Evolutionary conservation across 2,888 invertebrate genomes (phyloP), one percentile per base, ranked within the genome.

Genomic region (Catocala fraxini): DNA sequence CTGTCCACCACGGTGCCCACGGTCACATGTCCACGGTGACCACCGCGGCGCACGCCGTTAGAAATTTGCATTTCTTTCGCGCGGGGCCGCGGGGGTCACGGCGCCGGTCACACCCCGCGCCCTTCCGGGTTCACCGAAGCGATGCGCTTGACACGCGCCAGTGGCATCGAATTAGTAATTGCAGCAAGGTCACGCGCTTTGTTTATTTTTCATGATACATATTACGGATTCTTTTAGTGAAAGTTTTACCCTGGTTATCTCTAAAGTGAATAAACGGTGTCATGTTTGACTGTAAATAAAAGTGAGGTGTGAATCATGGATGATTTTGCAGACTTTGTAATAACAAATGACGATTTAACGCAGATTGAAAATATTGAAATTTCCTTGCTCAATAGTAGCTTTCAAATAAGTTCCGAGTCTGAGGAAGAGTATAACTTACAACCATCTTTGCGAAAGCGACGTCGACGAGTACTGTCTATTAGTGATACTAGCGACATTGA

Each of bases 361-460:
- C 12, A 54, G 54, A 45, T 54, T 54, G 45, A n/a, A 45, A 45
- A 54, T 34, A 49, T 49, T 10, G 49, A 33, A 49, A 34, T 49
- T 53, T 53, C 47, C 33, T 59, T 59, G 53, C 53, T 59, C 46
- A 59, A 59, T 52, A 59, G 33, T 52, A 58, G 52, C 42, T 58
- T 58, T 58, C 51, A 57, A 25, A 5, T 58, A 51, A 51, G 43
- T 35, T 52, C 46, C 5, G 46, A 52, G 43, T 51, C 51, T 43
- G 57, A 57, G 42, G 51, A 51, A 39, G 35, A 47, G 11, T 52
- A 53, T 51, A 9, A 53, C 15, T 46, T 39, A 52, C 52, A 51
- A 51, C 53, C 59, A 46, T 46, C 39, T 43, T 51, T 45, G 46
- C 58, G 59, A 57, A 57, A 57, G 12, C 46, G 59, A 15, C 59